These are phyloP conservation scores for Formicarius rufipectus DNA, from an alignment of 2,113 vertebrate genomes.

Conservation along the genomic window DNA sequence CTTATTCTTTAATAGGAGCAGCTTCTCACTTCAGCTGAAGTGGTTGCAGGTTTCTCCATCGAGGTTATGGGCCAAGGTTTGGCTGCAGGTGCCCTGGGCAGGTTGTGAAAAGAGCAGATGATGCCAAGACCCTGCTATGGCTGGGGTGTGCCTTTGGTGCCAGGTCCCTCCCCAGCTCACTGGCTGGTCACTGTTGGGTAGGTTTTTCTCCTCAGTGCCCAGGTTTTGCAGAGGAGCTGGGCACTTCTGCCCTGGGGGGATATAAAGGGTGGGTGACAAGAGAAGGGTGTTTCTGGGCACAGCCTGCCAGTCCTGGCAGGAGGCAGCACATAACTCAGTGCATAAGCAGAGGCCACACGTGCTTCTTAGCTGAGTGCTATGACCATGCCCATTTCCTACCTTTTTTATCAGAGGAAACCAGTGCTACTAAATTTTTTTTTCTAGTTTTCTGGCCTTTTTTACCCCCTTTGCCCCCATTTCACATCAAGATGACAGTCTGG, in stretches of 20 bases:
- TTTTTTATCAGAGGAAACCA: background rate
- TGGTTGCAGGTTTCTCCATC: background rate
- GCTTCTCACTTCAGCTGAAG: background rate
- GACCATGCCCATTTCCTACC: background rate
- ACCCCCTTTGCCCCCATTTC: background rate
- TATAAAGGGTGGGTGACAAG: background rate
- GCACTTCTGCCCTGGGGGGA: background rate
- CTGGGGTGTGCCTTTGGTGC: background rate
- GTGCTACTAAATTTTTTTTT: too few relatives aligned
- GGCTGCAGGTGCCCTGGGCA: background rate
- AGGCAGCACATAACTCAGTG: too few relatives aligned
- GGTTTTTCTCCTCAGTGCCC: accelerated
- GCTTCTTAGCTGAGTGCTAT: background rate
- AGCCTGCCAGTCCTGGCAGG: too few relatives aligned
- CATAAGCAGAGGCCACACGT: background rate
- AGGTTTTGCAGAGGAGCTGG: background rate
- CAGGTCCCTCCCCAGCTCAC: background rate
- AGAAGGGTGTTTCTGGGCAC: background rate
- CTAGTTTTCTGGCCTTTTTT: background rate
- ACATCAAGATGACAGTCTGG: background rate
- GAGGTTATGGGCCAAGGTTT: background rate
- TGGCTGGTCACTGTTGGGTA: too few relatives aligned
- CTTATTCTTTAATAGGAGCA: background rate
- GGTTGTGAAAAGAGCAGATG: background rate
- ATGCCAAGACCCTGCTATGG: background rate